phyloP scores from a whole-genome alignment of 2,888 invertebrate genomes.

The Chloroclystis v-ata region DNA sequence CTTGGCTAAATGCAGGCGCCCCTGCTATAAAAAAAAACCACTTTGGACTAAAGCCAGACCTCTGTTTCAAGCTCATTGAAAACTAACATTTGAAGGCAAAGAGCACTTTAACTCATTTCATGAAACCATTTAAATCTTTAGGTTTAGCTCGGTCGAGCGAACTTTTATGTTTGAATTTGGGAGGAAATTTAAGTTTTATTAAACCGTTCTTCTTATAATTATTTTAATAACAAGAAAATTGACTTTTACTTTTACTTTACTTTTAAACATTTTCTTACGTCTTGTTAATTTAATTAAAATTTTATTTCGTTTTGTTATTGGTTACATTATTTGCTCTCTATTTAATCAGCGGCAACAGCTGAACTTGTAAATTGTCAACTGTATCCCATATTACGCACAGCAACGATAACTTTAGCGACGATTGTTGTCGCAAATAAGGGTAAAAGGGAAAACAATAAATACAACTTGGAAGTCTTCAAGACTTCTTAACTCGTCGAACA shows the following conservation, averaged over 20 bases:
- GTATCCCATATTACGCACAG: neutral
- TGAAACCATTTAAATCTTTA: constrained; percentile 43
- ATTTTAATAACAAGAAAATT: neutral
- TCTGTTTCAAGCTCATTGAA: constrained; percentile 63
- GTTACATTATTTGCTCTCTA: no score
- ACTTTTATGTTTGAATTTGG: constrained; percentile 5
- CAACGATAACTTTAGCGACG: constrained; percentile 6
- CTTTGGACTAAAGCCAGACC: constrained; percentile 68
- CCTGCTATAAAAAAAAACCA: constrained; percentile 66
- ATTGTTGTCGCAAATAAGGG: constrained; percentile 10
- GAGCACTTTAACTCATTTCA: constrained; percentile 59
- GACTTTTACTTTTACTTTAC: no score
- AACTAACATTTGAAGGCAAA: constrained; percentile 61
- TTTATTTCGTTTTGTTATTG: no score
- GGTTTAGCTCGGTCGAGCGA: constrained; percentile 13
- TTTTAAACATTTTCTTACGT: no score
- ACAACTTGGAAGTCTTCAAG: constrained; percentile 21
- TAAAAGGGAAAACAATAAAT: constrained; percentile 25
- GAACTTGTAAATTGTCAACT: neutral
- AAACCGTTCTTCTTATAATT: no score
- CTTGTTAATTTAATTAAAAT: no score
- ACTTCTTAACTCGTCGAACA: constrained; percentile 27
- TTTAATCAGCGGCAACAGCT: no score
- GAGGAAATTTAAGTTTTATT: neutral
- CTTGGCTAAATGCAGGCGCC: constrained; percentile 49